A percentile compares a stretch with the other conserved stretches of the same genome.
Evolutionary conservation across 2,888 invertebrate species (phyloP).

Genomic region (Sarcophaga carnaria): DNA sequence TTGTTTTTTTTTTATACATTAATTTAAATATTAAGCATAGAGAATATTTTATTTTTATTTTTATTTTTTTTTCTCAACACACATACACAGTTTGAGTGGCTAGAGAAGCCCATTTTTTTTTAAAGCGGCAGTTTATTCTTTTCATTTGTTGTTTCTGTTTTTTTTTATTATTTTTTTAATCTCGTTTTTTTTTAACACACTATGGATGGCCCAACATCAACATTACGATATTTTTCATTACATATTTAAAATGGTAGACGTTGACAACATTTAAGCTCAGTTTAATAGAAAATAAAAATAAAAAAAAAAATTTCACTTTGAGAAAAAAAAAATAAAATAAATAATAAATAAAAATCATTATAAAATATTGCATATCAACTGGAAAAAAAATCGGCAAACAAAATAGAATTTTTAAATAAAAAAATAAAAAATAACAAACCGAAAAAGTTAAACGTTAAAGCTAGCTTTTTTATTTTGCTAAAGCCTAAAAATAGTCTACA

Average conservation of each 20-base stretch:
- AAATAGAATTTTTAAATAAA: background rate
- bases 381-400: background rate
- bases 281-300: conserved; percentile 38
- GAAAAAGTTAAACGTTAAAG: background rate
- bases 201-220: conserved; percentile 79
- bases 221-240: conserved; percentile 81
- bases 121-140: too few relatives aligned
- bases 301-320: background rate
- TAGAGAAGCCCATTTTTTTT: too few relatives aligned
- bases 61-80: too few relatives aligned
- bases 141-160: background rate
- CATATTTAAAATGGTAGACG: conserved; percentile 80
- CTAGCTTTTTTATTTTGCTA: too few relatives aligned
- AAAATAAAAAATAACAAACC: background rate
- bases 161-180: conserved; percentile 28
- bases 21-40: too few relatives aligned
- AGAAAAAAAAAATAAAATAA: too few relatives aligned
- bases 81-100: too few relatives aligned
- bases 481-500: too few relatives aligned
- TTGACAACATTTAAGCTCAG: conserved; percentile 65
- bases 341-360: too few relatives aligned
- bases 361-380: too few relatives aligned
- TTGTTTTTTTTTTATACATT: too few relatives aligned
- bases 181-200: conserved; percentile 27
- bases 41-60: too few relatives aligned